Conservation (phyloP, 2,797 vertebrate genomes). For the Poecilia gillii region DNA sequence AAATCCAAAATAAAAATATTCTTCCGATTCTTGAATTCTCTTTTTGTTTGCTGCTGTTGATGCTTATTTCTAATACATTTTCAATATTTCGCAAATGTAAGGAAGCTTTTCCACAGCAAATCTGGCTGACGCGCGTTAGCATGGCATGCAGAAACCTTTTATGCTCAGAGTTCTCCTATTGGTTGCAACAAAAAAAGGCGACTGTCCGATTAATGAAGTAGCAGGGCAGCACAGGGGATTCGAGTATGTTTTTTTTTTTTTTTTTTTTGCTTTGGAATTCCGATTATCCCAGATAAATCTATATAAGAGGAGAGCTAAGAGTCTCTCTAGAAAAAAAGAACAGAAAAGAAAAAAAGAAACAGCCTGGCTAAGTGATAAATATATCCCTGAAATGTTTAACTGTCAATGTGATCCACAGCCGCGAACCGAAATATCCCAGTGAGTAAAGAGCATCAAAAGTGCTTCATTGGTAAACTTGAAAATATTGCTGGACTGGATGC, state of each 20-base stretch:
- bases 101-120: neutral
- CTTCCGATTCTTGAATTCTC: neutral
- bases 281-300: conserved; percentile 55
- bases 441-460: conserved; percentile 23
- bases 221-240: conserved; percentile 34
- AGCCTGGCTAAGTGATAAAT: conserved; percentile 36
- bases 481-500: neutral
- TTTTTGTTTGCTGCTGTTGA: neutral
- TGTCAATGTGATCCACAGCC: conserved; percentile 21
- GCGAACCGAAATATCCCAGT: conserved; percentile 22
- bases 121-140: neutral
- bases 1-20: neutral
- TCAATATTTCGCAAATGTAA: neutral
- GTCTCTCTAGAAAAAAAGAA: conserved; percentile 45
- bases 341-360: neutral
- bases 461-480: neutral
- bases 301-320: conserved; percentile 41
- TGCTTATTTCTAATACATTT: neutral
- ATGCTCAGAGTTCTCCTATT: conserved; percentile 47
- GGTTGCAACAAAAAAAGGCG: conserved; percentile 33
- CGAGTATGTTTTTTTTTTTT: conserved; percentile 2
- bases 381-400: conserved; percentile 44
- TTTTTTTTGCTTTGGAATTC: conserved; percentile 53
- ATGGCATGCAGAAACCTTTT: conserved; percentile 57
- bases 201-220: conserved; percentile 57